phyloP scores from a whole-genome alignment of 2,888 invertebrate genomes.

The Lycocerus yunnanus region DNA sequence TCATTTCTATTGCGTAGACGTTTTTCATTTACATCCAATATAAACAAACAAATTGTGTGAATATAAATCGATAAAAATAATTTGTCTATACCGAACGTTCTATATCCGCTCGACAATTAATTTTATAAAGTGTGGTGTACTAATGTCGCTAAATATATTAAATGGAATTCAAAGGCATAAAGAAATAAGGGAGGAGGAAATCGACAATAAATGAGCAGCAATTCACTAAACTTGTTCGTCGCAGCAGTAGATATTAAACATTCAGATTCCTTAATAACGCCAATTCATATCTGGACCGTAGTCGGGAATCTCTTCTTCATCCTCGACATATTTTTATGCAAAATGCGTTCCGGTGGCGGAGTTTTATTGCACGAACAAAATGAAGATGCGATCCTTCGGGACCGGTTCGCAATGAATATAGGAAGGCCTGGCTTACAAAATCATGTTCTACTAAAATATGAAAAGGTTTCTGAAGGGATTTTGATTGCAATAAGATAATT shows the following conservation, averaged over 20 bases:
- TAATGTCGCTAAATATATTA: conserved; percentile 22
- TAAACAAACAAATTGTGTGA: conserved; percentile 24
- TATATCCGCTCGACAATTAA: neutral
- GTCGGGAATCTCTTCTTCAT: conserved; percentile 45
- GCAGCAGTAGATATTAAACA: conserved; percentile 45
- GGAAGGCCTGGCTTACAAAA: conserved; percentile 41
- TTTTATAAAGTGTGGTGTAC: neutral
- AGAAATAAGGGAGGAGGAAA: conserved; percentile 36
- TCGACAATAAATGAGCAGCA: conserved; percentile 42
- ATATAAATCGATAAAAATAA: conserved; percentile 16
- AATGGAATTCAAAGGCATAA: conserved; percentile 19
- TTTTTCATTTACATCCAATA: conserved; percentile 13
- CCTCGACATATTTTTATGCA: conserved; percentile 55
- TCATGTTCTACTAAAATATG: conserved; percentile 43
- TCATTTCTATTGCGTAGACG: conserved; percentile 25
- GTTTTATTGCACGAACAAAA: conserved; percentile 54
- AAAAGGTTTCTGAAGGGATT: conserved; percentile 42
- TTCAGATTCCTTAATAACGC: conserved; percentile 48
- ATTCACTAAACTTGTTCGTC: conserved; percentile 34
- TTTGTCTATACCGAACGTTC: neutral
- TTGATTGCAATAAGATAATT: conserved; percentile 47
- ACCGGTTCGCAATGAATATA: conserved; percentile 45
- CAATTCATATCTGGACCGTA: conserved; percentile 50
- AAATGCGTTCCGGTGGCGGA: conserved; percentile 53
- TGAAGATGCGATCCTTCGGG: conserved; percentile 50